Evolutionary conservation across 2,888 invertebrate species (phyloP), one percentile per base, ranked within the genome.

Genomic region (Nomada ferruginata): DNA sequence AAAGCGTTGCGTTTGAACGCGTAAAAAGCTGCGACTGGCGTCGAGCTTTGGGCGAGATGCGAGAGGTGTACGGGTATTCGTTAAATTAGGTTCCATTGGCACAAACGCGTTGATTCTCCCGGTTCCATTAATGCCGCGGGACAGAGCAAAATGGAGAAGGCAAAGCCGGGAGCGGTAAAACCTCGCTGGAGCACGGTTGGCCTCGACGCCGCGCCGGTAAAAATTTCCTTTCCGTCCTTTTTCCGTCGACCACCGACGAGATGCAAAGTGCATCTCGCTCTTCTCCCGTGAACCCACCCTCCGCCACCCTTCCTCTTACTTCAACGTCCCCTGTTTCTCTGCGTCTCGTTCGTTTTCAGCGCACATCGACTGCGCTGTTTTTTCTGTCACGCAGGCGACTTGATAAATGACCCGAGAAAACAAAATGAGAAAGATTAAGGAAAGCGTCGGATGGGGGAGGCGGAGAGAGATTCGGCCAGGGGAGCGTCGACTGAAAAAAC

Each of bases 331-430:
- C 47, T 23, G 63, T 50, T 23, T 52, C 29, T 1, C 52, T 50
- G 79, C 42, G 50, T 55, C 79, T 53, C 80, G 66, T 42, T 53
- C 60, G 64, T 63, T 70, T 47, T 50, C 26, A 20, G 15, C 57
- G 55, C 55, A n/a, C 64, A n/a, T 26, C 70, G 69, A 64, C 55
- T 71, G 73, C 42, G 66, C 69, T 59, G 47, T 36, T 85, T 85
- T 75, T 65, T 71, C 53, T 53, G 71, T 60, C 78, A 18, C 68
- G n/a, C n/a, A 55, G 76, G 63, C 76, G 79, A 81, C 55, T 81
- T 87, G 87, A 87, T 87, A 85, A 87, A 87, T 78, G 87, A 87
- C 66, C 82, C 84, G 79, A 87, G 87, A 82, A 87, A 83, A 79
- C 79, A 60, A 85, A 87, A 86, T 36, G 66, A 20, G 52, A 59